phyloP scores from a whole-genome alignment of 2,888 invertebrate genomes.

The Dyspetes luteomarginatus region DNA sequence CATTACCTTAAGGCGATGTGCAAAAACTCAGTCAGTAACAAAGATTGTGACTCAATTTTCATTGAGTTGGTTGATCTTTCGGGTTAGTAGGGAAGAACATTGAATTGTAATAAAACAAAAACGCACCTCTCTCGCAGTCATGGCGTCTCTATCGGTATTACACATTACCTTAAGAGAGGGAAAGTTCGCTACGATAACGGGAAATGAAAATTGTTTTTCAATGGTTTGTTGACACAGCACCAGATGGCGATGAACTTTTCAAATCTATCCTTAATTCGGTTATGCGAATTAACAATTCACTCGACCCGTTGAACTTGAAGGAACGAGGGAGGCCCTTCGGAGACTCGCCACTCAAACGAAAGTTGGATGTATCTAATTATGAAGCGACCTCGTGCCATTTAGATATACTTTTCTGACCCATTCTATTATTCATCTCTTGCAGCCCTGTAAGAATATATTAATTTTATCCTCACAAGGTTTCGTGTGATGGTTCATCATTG shows the following conservation, averaged over 20 bases:
- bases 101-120: no score
- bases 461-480: slow-evolving; percentile 39
- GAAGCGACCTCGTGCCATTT: slow-evolving; percentile 40
- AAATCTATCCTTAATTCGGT: neutral
- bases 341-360: slow-evolving; percentile 24
- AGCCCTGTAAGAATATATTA: slow-evolving; percentile 3
- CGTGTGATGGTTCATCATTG: slow-evolving; percentile 26
- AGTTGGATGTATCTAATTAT: slow-evolving; percentile 39
- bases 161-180: no score
- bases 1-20: no score
- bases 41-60: no score
- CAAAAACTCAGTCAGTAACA: no score
- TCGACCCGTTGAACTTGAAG: slow-evolving; percentile 46
- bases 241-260: neutral
- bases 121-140: no score
- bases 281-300: slow-evolving; percentile 35
- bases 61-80: no score
- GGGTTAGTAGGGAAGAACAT: no score
- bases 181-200: neutral
- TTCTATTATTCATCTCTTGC: slow-evolving; percentile 54
- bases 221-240: neutral
- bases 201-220: neutral
- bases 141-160: no score
- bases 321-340: slow-evolving; percentile 7
- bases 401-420: slow-evolving; percentile 22